Evolutionary conservation across 2,113 vertebrate species (phyloP).

Genomic region (Nannobrachium achirus): DNA sequence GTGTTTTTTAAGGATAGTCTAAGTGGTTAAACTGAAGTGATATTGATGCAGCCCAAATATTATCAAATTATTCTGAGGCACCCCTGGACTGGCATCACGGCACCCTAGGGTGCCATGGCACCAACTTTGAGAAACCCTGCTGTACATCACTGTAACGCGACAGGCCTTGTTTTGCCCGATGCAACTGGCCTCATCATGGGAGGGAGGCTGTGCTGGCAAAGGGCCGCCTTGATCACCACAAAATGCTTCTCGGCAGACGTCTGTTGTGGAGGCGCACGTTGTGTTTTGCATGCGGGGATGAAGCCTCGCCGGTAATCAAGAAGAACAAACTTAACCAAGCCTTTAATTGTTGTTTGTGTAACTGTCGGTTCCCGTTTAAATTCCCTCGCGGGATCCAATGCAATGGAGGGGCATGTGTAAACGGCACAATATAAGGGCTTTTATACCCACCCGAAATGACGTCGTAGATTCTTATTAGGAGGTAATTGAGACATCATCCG

Average conservation of each 20-base stretch:
- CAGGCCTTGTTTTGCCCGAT: conserved; percentile 52
- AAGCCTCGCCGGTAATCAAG: conserved; percentile 72
- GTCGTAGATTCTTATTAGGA: conserved; percentile 34
- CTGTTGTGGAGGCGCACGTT: conserved; percentile 45
- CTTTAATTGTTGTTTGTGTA: conserved; percentile 81
- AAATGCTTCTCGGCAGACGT: conserved; percentile 58
- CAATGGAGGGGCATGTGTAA: conserved; percentile 38
- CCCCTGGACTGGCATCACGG: too few relatives aligned
- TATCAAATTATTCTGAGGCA: too few relatives aligned
- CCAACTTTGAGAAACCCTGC: too few relatives aligned
- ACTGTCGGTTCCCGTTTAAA: conserved; percentile 72
- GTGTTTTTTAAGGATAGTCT: too few relatives aligned
- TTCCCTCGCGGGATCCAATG: conserved; percentile 49
- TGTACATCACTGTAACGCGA: conserved; percentile 58
- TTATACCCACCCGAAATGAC: conserved; percentile 49
- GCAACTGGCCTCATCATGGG: conserved; percentile 36
- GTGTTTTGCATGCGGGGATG: conserved; percentile 53
- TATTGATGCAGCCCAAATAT: too few relatives aligned
- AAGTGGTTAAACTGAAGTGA: too few relatives aligned
- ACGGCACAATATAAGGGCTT: conserved; percentile 57
- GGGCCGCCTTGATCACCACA: conserved; percentile 61
- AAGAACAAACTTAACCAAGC: conserved; percentile 79
- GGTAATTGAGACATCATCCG: conserved; percentile 43
- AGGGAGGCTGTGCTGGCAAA: conserved; percentile 38
- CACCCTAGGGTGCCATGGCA: too few relatives aligned